These are phyloP conservation scores for Psittacula cyanocephala DNA, from an alignment of 2,113 vertebrate genomes.

Conservation along the genomic window DNA sequence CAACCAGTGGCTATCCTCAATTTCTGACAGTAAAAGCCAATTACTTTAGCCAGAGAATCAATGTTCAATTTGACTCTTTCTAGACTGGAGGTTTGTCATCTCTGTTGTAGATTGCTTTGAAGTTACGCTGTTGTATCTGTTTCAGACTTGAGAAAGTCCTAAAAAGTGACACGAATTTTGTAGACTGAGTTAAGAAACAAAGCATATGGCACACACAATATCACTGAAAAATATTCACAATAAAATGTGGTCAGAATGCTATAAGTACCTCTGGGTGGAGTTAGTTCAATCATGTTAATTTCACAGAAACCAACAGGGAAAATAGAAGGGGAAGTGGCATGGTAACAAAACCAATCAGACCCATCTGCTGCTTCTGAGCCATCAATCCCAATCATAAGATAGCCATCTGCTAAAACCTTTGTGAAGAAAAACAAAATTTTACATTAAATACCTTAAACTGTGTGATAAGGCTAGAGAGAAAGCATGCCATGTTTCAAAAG, in stretches of 20 bases:
- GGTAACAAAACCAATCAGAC: conserved; percentile 99
- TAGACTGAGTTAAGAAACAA: neutral
- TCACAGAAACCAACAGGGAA: conserved; percentile 99
- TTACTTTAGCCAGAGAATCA: neutral
- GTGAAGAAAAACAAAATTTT: conserved; percentile 44
- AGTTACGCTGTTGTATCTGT: neutral
- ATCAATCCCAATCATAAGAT: conserved; percentile 98
- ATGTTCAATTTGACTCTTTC: neutral
- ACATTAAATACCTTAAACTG: conserved; percentile 40
- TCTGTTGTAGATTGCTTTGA: neutral
- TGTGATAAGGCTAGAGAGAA: conserved; percentile 12
- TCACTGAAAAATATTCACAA: conserved; percentile 24
- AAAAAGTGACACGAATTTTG: neutral
- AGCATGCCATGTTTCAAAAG: conserved; percentile 24
- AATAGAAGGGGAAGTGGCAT: conserved; percentile 94
- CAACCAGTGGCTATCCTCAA: neutral
- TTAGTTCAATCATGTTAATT: conserved; percentile 99
- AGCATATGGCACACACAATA: conserved; percentile 25
- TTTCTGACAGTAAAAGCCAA: neutral
- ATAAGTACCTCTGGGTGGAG: conserved; percentile 92
- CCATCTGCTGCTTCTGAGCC: conserved; percentile 98
- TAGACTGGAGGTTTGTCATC: neutral
- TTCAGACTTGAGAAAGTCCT: neutral
- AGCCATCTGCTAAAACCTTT: conserved; percentile 96
- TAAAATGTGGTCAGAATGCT: conserved; percentile 30